phyloP scores from a whole-genome alignment of 1,140 invertebrate genomes.

The Maniola jurtina region DNA sequence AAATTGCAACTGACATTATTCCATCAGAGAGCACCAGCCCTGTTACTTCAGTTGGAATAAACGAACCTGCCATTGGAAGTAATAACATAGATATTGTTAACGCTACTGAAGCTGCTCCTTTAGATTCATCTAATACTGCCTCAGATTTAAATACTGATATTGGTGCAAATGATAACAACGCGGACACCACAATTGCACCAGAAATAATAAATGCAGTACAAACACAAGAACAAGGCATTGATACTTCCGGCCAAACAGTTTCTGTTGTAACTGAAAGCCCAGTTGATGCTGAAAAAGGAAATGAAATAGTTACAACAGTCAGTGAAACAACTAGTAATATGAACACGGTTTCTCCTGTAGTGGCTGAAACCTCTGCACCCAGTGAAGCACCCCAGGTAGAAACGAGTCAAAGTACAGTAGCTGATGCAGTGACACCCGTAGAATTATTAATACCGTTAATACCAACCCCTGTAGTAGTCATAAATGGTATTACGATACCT shows the following conservation, averaged over 20 bases:
- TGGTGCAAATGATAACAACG: conserved; percentile 2
- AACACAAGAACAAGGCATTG: background rate
- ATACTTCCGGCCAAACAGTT: background rate
- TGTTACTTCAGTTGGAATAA: background rate
- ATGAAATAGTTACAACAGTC: background rate
- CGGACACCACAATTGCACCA: background rate
- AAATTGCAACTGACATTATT: background rate
- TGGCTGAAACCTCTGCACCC: conserved; percentile 5
- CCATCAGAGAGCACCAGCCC: background rate
- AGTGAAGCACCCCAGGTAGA: background rate
- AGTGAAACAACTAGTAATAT: background rate
- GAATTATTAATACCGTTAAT: background rate
- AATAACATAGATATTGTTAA: background rate
- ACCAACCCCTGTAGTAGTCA: conserved; percentile 16
- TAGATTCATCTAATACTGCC: background rate
- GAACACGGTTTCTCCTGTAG: conserved; percentile 3
- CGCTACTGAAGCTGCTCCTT: background rate
- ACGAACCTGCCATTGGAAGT: background rate
- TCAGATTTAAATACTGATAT: background rate
- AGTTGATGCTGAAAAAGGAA: background rate
- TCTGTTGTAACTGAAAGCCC: background rate
- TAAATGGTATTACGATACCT: conserved; percentile 33
- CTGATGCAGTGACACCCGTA: background rate
- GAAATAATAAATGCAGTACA: background rate
- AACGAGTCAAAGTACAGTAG: background rate